These are phyloP conservation scores for Scolanthus callimorphus DNA, from an alignment of 92 coral and sea anemone genomes.

Conservation along the genomic window DNA sequence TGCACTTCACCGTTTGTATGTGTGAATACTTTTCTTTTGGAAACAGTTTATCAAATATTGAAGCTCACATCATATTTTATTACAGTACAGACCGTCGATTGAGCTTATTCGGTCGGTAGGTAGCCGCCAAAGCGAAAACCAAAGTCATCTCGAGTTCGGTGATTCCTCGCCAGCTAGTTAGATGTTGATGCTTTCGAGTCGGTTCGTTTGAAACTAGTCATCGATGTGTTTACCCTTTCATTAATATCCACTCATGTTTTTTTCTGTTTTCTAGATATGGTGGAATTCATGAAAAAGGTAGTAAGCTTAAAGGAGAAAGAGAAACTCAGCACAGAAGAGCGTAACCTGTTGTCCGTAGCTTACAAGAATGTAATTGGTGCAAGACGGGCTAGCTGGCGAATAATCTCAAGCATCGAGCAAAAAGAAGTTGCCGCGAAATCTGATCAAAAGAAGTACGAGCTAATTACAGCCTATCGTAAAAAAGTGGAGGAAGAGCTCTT, in stretches of 20 bases:
- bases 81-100: too few relatives aligned
- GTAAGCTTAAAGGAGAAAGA: conserved; percentile 42
- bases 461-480: conserved; percentile 41
- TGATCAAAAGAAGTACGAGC: conserved; percentile 5
- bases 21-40: too few relatives aligned
- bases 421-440: conserved; percentile 39
- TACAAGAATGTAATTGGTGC: conserved; percentile 97
- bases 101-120: too few relatives aligned
- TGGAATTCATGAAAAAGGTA: conserved; percentile 69
- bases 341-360: conserved; percentile 95
- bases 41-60: too few relatives aligned
- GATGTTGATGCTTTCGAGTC: too few relatives aligned
- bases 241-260: not conserved
- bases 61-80: too few relatives aligned
- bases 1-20: too few relatives aligned
- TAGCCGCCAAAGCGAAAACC: too few relatives aligned
- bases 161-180: conserved; percentile 5
- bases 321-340: conserved; percentile 71
- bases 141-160: too few relatives aligned
- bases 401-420: conserved; percentile 72
- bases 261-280: conserved; percentile 76
- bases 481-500: conserved; percentile 75
- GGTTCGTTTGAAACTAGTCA: too few relatives aligned
- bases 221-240: conserved; percentile 21
- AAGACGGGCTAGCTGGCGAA: conserved; percentile 97